Base-by-base conservation (phyloP, 1,140 invertebrate genomes). In the Triops longicaudatus region DNA sequence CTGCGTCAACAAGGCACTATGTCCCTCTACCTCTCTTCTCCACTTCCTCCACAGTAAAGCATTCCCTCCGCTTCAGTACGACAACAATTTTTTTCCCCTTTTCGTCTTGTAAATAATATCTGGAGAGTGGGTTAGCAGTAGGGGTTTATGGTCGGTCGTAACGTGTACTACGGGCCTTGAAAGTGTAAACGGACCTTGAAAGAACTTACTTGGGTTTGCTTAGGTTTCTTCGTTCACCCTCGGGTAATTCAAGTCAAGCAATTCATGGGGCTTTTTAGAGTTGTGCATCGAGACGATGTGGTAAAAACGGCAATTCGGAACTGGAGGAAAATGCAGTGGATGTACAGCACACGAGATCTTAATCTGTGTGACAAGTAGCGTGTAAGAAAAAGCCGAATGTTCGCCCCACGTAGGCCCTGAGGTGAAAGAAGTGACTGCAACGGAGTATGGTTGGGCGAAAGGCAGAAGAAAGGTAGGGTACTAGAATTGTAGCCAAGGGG, bases 1-100 rank as follows among this genome's bases (percentile, higher is more conserved):
- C 50, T 63, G 50, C 50, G 50, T 22, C 50, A 63, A 63, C 50
- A 63, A 63, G 50, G 50, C 50, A 63, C 50, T 63, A 63, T 14
- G 5, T 63, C 50, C 50, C 50, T 22, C 17, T 5, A n/a, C 50
- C 50, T n/a, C 50, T n/a, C 50, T 63, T n/a, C 14, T 5, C 50
- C 22, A 63, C 14, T 14, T 22, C 50, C 14, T 22, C 7, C 31
- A 7, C 31, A 7, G 7, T 4, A 7, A 37, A 37, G 31, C 50
- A 63, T 22, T 63, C 6, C 17, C 50, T 5, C 22, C 22, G 5
- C 50, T 63, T 63, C 17, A 14, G 17, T 17, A 14, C 6, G 50
- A 63, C 50, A n/a, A 63, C 50, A 63, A 0, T n/a, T 63, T 63
- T 22, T 22, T 44, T 11, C 5, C 11, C 43, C 50, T 22, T 22